Evolutionary conservation across 1,140 invertebrate genomes (phyloP), one percentile per base, ranked within the genome.

Genomic region (Elymnias hypermnestra): DNA sequence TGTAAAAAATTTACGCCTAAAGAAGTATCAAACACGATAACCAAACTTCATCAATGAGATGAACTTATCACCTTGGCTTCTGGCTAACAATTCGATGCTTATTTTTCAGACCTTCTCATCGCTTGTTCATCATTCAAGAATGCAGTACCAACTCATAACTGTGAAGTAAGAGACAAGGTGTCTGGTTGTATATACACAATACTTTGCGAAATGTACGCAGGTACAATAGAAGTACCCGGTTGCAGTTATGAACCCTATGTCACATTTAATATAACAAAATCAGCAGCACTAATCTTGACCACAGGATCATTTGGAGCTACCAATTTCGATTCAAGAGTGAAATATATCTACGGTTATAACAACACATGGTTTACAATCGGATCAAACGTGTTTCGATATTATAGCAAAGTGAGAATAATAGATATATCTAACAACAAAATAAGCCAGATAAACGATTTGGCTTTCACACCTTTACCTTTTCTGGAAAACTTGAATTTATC

Each of bases 291-390:
- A 0, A 44, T 15, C 1, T 43, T 83, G 0, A 56, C 44, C 3
- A 19, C 61, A 2, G 63, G 56, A 6, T 78, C 72, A 42, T 83
- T 83, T 29, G 63, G 73, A 7, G 39, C 70, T 3, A 83, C 78
- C 2, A 83, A 79, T 33, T 83, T 83, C 17, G 75, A 83, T 40
- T 55, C 56, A 1, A 53, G 65, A 38, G 72, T 83, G 10, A 53
- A 64, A 19, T 29, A 40, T 22, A 60, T 83, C 13, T 47, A 41
- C 45, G 73, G 60, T 0, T 15, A 15, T 2, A 19, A 47, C 9
- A 79, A 76, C 31, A 42, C 12, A 7, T 79, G 73, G 73, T 39
- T 17, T 2, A 44, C 4, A 4, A 56, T 83, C 21, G 56, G 55
- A 17, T 29, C 36, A 17, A 13, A 31, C 3, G 31, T 57, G 0